These are phyloP conservation scores for Chromoteleia sp. DNA, from an alignment of 2,888 invertebrate genomes.

Conservation along the genomic window DNA sequence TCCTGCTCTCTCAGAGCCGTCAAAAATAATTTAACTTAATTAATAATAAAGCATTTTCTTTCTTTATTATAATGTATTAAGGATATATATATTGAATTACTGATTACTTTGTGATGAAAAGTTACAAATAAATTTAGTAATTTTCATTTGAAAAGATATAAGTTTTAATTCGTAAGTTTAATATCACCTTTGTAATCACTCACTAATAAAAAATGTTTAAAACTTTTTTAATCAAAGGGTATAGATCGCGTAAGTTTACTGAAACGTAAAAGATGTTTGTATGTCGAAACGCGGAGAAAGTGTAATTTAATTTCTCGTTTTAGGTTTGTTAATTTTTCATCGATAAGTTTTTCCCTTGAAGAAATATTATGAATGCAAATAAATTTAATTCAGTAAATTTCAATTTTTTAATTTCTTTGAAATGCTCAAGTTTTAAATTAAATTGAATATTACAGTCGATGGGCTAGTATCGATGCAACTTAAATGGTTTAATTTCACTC, in stretches of 20 bases:
- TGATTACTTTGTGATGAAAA: not conserved
- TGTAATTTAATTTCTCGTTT: slow-evolving; percentile 31
- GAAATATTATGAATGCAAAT: not conserved
- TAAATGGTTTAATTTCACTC: slow-evolving; percentile 21
- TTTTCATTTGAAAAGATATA: slow-evolving; percentile 21
- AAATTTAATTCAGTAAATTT: no score
- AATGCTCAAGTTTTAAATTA: slow-evolving; percentile 3
- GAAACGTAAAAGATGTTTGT: slow-evolving; percentile 2
- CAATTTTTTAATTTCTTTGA: slow-evolving; percentile 16
- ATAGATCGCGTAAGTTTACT: slow-evolving; percentile 32
- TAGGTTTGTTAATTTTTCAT: slow-evolving; percentile 15
- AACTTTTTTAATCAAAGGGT: slow-evolving; percentile 38
- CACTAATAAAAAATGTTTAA: slow-evolving; percentile 25
- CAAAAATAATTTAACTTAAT: slow-evolving; percentile 17
- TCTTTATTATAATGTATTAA: not conserved
- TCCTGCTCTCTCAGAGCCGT: not conserved
- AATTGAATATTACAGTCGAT: slow-evolving; percentile 6
- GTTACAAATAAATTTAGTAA: slow-evolving; percentile 1
- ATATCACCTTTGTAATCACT: slow-evolving; percentile 28
- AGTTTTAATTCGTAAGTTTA: slow-evolving; percentile 15
- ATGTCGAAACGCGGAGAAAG: slow-evolving; percentile 18
- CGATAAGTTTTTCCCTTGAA: slow-evolving; percentile 1
- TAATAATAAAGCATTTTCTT: not conserved
- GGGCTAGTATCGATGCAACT: slow-evolving; percentile 3
- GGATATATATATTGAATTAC: not conserved